Percentiles rank a stretch among this genome's conserved stretches.
Evolutionary conservation across 2,888 invertebrate species (phyloP).

Genomic region (Caenorhabditis sp.): DNA sequence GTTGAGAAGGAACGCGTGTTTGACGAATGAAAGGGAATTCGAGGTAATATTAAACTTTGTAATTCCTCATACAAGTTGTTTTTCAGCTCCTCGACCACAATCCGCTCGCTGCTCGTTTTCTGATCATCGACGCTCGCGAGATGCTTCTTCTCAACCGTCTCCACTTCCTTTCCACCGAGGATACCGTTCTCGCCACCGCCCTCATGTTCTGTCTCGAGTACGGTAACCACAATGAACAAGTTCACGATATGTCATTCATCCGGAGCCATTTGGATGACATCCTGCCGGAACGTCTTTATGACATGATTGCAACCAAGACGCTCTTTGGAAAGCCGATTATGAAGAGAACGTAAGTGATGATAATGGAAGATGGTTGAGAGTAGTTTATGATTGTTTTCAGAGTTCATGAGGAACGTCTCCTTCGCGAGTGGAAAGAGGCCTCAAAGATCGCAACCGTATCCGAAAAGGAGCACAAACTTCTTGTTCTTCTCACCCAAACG

Average conservation of each 20-base stretch:
- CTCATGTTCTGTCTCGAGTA: slow-evolving; percentile 42
- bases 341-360: slow-evolving; percentile 45
- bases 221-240: slow-evolving; percentile 25
- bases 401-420: slow-evolving; percentile 30
- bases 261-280: slow-evolving; percentile 49
- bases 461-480: slow-evolving; percentile 21
- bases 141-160: slow-evolving; percentile 42
- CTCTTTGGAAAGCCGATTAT: slow-evolving; percentile 48
- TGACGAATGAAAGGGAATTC: slow-evolving; percentile 39
- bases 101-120: slow-evolving; percentile 32
- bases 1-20: slow-evolving; percentile 49
- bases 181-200: slow-evolving; percentile 40
- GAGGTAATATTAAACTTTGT: no score
- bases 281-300: slow-evolving; percentile 43
- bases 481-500: slow-evolving; percentile 15
- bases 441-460: slow-evolving; percentile 4
- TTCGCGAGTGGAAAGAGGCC: slow-evolving; percentile 21
- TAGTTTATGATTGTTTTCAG: no score
- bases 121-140: slow-evolving; percentile 49
- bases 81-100: slow-evolving; percentile 35
- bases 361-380: no score
- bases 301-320: slow-evolving; percentile 38
- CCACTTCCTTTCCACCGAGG: slow-evolving; percentile 32
- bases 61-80: no score
- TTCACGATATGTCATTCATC: slow-evolving; percentile 36